A percentile compares a stretch with the other conserved stretches of the same genome.
Conservation (phyloP, 2,797 vertebrate species). For the Hipposideros larvatus region DNA sequence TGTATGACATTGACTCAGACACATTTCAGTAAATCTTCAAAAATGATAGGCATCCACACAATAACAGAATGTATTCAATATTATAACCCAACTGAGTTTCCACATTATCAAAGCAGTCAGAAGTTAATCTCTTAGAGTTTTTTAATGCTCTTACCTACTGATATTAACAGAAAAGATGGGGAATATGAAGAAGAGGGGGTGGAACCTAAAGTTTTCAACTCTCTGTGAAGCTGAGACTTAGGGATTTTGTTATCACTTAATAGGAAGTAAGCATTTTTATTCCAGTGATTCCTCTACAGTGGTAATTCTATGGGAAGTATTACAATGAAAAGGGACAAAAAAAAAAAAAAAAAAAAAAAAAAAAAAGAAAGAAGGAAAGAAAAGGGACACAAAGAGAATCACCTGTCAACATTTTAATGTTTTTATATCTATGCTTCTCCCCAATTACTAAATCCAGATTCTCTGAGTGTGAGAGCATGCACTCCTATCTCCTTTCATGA, state of each 20-base stretch:
- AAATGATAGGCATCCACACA: background rate
- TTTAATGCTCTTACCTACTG: background rate
- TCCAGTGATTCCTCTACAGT: background rate
- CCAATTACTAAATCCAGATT: background rate
- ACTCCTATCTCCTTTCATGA: background rate
- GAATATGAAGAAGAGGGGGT: background rate
- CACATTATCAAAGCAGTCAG: background rate
- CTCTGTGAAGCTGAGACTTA: background rate
- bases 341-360: background rate
- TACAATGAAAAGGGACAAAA: background rate
- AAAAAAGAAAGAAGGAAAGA: too few species aligned
- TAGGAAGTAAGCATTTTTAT: background rate
- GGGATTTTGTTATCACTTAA: background rate
- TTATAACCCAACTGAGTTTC: background rate
- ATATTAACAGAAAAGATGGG: background rate
- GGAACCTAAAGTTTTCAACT: background rate
- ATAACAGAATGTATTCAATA: background rate
- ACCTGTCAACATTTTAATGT: background rate
- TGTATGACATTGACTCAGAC: background rate
- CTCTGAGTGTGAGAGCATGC: background rate
- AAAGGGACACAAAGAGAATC: background rate
- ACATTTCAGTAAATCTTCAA: constrained; percentile 6
- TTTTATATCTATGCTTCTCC: background rate
- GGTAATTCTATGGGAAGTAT: background rate
- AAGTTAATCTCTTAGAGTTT: background rate